Conservation (phyloP, 2,888 invertebrate genomes). For the Allophyes oxyacanthae region DNA sequence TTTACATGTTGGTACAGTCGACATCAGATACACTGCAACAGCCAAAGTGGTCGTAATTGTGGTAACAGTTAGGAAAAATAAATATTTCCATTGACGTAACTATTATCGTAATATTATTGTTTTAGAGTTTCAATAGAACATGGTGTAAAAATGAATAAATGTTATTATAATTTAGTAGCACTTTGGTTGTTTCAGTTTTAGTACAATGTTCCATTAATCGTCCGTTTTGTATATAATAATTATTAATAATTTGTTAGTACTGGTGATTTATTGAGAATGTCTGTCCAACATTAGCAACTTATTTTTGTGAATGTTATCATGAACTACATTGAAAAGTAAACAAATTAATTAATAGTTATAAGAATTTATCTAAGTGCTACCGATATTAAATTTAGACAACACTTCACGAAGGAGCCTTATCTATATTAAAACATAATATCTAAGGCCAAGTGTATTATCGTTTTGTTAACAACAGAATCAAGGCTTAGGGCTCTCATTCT, state of each 20-base stretch:
- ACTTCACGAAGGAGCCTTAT: conserved; percentile 45
- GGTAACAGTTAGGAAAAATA: too few relatives aligned
- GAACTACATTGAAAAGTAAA: conserved; percentile 12
- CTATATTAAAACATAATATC: conserved; percentile 16
- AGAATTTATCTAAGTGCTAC: conserved; percentile 30
- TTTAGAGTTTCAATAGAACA: too few relatives aligned
- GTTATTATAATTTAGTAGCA: too few relatives aligned
- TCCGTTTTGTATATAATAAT: conserved; percentile 36
- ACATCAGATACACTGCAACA: too few relatives aligned
- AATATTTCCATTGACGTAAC: too few relatives aligned
- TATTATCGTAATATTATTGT: too few relatives aligned
- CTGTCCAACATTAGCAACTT: conserved; percentile 11
- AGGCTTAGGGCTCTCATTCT: conserved; percentile 5
- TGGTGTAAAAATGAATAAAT: too few relatives aligned
- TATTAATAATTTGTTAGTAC: conserved; percentile 31
- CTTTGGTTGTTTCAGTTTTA: too few relatives aligned
- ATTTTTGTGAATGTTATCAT: conserved; percentile 13
- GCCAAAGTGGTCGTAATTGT: too few relatives aligned
- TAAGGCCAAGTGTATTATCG: conserved; percentile 21
- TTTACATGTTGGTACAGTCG: conserved; percentile 11
- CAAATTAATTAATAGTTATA: conserved; percentile 30
- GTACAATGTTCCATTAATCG: conserved; percentile 2
- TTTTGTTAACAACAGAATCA: conserved; percentile 18
- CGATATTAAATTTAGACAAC: conserved; percentile 23
- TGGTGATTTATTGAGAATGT: conserved; percentile 14